A percentile compares a stretch with the other conserved stretches of the same genome.
These are phyloP conservation scores for Corydoras maculifer DNA, from an alignment of 2,113 vertebrate species.

Conservation along the genomic window DNA sequence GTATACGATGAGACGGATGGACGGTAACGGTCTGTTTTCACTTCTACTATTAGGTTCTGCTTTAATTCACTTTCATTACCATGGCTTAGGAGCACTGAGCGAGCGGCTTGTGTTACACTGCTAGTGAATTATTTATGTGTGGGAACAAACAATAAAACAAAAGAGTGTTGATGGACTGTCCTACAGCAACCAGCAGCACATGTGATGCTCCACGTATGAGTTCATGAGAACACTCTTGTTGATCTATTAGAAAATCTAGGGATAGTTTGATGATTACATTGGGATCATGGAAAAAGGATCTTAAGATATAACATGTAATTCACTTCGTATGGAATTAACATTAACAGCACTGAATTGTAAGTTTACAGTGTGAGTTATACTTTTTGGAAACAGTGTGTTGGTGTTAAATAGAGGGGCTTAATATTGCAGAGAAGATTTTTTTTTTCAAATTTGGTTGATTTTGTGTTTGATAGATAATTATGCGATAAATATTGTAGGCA, in stretches of 20 bases:
- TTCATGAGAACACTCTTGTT: no score
- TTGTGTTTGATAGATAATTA: no score
- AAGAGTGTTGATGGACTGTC: background rate
- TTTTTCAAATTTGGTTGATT: background rate
- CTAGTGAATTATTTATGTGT: constrained; percentile 3
- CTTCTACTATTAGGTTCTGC: background rate
- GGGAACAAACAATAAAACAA: constrained; percentile 18
- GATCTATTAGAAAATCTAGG: no score
- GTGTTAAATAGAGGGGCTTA: background rate
- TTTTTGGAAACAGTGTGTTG: no score
- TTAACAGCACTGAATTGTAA: no score
- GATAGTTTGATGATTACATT: no score
- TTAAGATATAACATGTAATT: no score
- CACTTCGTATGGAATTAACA: no score
- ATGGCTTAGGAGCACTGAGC: background rate
- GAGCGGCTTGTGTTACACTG: background rate
- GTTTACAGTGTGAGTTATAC: no score
- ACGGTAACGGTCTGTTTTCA: background rate
- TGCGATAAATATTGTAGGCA: no score
- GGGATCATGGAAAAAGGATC: no score
- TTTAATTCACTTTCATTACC: constrained; percentile 11
- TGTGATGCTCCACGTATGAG: background rate
- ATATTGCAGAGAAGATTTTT: background rate
- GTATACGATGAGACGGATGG: background rate
- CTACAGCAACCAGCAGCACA: background rate